Evolutionary conservation across 2,797 vertebrate species (phyloP), one percentile per base, ranked within the genome.

Genomic region (Sebastes taczanowskii): DNA sequence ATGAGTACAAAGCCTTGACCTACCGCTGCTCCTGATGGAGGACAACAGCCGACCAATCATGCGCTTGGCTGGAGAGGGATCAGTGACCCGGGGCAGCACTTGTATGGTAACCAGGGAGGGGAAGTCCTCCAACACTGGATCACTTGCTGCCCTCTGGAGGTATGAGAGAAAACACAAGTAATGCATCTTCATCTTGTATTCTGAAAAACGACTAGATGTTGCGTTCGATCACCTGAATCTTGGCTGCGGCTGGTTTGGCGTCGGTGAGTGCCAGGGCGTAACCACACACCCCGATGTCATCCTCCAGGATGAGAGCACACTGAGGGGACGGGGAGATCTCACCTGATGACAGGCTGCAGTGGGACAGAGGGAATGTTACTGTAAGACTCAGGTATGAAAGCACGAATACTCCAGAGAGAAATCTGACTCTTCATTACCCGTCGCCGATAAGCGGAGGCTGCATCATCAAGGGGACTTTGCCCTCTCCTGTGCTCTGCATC

Each of bases 41-140:
- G 97, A 97, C 58, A 99, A 92, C 61, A 99, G 94, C 64, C 94
- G 97, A 74, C 94, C 94, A 94, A 99, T 97, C 97, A 99, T 98
- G 35, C 96, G 97, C 94, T 96, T 98, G 76, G 96, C 97, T 65
- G 97, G 96, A 7, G 95, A 96, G 14, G 97, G 96, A 89, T 99
- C 98, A 5, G 95, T 97, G 88, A 99, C 97, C 85, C 97, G 96
- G 82, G 97, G 97, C 82, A 98, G 96, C 87, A 99, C 96, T 92
- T 99, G 97, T 84, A 98, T 90, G 63, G 96, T 96, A 86, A 99
- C 95, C 88, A 99, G 88, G 16, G 98, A 98, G 4, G 98, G 98
- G 88, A 97, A 99, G 71, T 97, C 97, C 82, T 95, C 93, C 61
- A 98, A 95, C 89, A 98, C 95, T 0, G 96, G 92, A 82, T 96